Evolutionary conservation across 2,888 invertebrate genomes (phyloP), one percentile per base, ranked within the genome.

Genomic region (Cylindroiulus punctatus): DNA sequence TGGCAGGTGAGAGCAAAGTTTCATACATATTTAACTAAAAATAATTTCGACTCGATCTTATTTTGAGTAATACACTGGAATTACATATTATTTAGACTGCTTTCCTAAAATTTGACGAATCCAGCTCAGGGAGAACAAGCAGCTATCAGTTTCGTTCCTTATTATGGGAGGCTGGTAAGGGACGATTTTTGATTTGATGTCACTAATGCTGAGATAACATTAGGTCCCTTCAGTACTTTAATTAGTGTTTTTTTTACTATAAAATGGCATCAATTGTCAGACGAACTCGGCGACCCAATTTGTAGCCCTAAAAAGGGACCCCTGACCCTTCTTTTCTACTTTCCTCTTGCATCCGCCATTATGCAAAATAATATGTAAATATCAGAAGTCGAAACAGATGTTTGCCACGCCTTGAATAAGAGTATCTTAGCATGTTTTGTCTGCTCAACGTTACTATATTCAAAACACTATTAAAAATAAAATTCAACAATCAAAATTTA

Each of bases 111-210:
- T 93, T 93, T 90, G 89, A 88, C 81, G 84, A 86, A 42, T 85
- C 36, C 44, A 91, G 92, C 88, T 91, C 92, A 85, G 92, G 92
- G 7, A 93, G 93, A 91, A 93, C 93, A 0, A 93, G 93, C 81
- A 93, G 93, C 88, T 94, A 94, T 90, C 92, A 93, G 89, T 91
- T 94, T 89, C 91, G 93, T 90, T 93, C 93, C 88, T 92, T 93
- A 88, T 91, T 95, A 88, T 93, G 94, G 94, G 94, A 95, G 90
- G 94, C 95, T 52, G 93, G 89, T 89, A 86, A 44, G 30, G 22
- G 22, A 42, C 22, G 19, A 3, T 84, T 84, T 84, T 84, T 30
- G 14, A 52, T 10, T 52, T 52, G 7, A 52, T 19, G n/a, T 1
- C n/a, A 52, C n/a, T 3, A 12, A 12, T 44, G 44, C 10, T 44